Evolutionary conservation across 35 echinoderm and acorn worm species (phyloP).

Genomic region (Ptychodera flava): DNA sequence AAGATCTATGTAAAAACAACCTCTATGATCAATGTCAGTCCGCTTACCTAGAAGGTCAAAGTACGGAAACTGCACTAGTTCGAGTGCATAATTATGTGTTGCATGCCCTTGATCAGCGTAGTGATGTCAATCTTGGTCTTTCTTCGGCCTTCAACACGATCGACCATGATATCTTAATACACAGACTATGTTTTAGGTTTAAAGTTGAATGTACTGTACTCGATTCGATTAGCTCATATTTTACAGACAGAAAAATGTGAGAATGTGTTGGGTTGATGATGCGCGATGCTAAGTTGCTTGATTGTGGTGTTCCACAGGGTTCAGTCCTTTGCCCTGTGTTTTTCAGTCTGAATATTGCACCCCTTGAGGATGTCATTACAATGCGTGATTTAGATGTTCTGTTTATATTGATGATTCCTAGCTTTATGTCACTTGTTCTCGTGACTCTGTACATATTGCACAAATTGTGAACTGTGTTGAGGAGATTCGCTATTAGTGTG

Average conservation of each 20-base stretch:
- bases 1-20: slow-evolving; percentile 22
- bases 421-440: too few relatives aligned
- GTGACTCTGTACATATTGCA: too few relatives aligned
- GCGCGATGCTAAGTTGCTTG: too few relatives aligned
- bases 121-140: not conserved
- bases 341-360: too few relatives aligned
- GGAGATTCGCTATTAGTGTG: too few relatives aligned
- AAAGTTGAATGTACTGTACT: slow-evolving; percentile 33
- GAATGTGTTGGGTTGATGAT: slow-evolving; percentile 39
- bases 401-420: too few relatives aligned
- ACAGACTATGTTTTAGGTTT: slow-evolving; percentile 5
- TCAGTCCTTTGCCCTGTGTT: too few relatives aligned
- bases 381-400: too few relatives aligned
- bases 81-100: slow-evolving; percentile 40
- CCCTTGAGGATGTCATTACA: too few relatives aligned
- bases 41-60: slow-evolving; percentile 26
- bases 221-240: slow-evolving; percentile 50
- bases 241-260: slow-evolving; percentile 32
- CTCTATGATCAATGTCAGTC: slow-evolving; percentile 49
- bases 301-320: too few relatives aligned
- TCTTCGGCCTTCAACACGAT: not conserved
- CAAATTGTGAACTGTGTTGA: too few relatives aligned
- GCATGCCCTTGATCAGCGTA: slow-evolving; percentile 8
- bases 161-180: too few relatives aligned
- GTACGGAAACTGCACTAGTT: slow-evolving; percentile 34